Evolutionary conservation across 2,797 vertebrate genomes (phyloP).

Genomic region (Xenopus petersii): DNA sequence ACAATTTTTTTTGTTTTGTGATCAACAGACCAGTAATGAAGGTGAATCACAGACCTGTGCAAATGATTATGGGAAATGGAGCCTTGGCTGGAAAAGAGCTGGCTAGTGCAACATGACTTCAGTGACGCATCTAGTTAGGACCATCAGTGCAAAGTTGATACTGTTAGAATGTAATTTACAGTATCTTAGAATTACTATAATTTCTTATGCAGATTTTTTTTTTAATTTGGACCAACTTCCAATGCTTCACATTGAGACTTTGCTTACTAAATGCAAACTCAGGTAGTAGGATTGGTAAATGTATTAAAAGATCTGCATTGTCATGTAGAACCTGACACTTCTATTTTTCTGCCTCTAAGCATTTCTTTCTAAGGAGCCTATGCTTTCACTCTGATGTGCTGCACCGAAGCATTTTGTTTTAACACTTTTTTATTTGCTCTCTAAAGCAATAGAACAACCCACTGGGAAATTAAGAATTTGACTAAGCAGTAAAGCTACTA

Average conservation of each 20-base stretch:
- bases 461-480: slow-evolving; percentile 37
- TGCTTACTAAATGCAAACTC: slow-evolving; percentile 10
- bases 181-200: too few relatives aligned
- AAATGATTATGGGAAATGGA: too few relatives aligned
- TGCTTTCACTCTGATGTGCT: slow-evolving; percentile 12
- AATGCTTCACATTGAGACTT: neutral
- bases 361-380: slow-evolving; percentile 7
- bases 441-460: slow-evolving; percentile 7
- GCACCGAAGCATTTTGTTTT: slow-evolving; percentile 10
- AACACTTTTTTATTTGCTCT: slow-evolving; percentile 10
- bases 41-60: too few relatives aligned
- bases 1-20: too few relatives aligned
- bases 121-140: too few relatives aligned
- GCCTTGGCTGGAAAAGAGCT: too few relatives aligned
- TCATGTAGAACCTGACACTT: slow-evolving; percentile 15
- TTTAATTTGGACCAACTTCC: too few relatives aligned
- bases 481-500: neutral
- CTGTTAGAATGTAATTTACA: too few relatives aligned
- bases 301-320: slow-evolving; percentile 17
- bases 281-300: slow-evolving; percentile 5
- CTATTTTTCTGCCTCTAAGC: neutral
- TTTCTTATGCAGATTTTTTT: too few relatives aligned
- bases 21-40: too few relatives aligned
- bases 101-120: too few relatives aligned
- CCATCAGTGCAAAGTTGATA: too few relatives aligned